These are phyloP conservation scores for Asbolus verrucosus DNA, from an alignment of 1,140 invertebrate species.

Conservation along the genomic window DNA sequence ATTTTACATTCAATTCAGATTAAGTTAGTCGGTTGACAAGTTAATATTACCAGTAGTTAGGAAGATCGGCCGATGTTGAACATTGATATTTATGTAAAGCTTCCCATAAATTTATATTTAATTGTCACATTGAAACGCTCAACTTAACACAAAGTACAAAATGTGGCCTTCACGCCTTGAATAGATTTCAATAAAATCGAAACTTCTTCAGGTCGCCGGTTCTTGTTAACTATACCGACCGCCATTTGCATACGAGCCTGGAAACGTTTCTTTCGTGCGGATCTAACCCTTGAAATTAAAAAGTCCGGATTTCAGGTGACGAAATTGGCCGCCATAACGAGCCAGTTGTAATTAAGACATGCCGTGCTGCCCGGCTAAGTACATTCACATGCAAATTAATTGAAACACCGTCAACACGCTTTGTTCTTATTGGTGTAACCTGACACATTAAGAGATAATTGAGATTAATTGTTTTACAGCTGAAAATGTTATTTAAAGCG, in stretches of 20 bases:
- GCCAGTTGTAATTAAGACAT: constrained; percentile 2
- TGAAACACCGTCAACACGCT: constrained; percentile 20
- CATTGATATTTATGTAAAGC: constrained; percentile 58
- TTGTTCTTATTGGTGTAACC: constrained; percentile 13
- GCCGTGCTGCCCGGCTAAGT: constrained; percentile 3
- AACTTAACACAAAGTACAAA: constrained; percentile 32
- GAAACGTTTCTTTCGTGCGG: neutral
- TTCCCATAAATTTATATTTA: constrained; percentile 55
- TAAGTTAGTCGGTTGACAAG: constrained; percentile 53
- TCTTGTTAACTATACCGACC: constrained; percentile 11
- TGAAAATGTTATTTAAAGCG: neutral
- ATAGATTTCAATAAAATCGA: constrained; percentile 36
- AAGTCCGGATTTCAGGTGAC: constrained; percentile 3
- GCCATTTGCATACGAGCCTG: too few species aligned
- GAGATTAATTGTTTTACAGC: constrained; percentile 26
- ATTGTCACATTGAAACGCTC: constrained; percentile 50
- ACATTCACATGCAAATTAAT: constrained; percentile 34
- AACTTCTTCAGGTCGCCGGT: neutral
- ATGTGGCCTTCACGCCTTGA: constrained; percentile 25
- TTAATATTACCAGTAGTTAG: constrained; percentile 53
- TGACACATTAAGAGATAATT: neutral
- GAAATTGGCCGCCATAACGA: neutral
- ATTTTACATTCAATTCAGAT: constrained; percentile 58
- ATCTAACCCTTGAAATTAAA: constrained; percentile 25
- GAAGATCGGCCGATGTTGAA: constrained; percentile 46